Conservation (phyloP, 2,888 invertebrate genomes). For the Plusia festucae region DNA sequence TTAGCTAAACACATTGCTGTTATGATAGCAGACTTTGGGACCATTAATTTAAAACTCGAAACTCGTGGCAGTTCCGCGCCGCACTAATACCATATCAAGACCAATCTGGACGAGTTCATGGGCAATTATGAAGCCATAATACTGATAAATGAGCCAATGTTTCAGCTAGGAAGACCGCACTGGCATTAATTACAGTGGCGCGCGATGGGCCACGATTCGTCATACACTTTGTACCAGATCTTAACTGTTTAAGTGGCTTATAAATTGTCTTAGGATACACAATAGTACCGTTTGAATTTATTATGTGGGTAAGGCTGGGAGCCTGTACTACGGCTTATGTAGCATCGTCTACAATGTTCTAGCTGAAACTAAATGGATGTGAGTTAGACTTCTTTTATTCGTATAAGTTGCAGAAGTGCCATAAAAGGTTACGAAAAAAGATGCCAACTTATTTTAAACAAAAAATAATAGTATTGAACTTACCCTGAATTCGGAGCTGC, state of each 20-base stretch:
- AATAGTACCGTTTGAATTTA: conserved; percentile 3
- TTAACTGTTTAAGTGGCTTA: conserved; percentile 24
- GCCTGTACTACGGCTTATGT: background rate
- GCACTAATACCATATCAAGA: conserved; percentile 38
- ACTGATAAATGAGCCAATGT: conserved; percentile 50
- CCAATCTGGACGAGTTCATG: conserved; percentile 32
- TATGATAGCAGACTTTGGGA: background rate
- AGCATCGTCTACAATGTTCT: background rate
- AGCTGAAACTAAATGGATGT: background rate
- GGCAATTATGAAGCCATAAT: conserved; percentile 49
- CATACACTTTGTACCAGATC: conserved; percentile 35
- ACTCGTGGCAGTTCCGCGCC: conserved; percentile 39
- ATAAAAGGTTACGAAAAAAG: too few species aligned
- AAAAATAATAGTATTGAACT: background rate
- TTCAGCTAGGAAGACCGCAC: conserved; percentile 47
- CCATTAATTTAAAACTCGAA: conserved; percentile 46
- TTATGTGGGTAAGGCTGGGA: conserved; percentile 5
- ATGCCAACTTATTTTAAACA: background rate
- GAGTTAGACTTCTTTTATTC: background rate
- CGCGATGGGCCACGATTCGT: conserved; percentile 35
- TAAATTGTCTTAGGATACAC: conserved; percentile 19
- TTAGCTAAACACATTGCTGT: conserved; percentile 5
- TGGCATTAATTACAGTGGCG: conserved; percentile 41
- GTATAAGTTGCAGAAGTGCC: too few species aligned
- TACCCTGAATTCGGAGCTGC: background rate